Base-by-base conservation (phyloP, 2,113 vertebrate species). In the Antechinus flavipes region DNA sequence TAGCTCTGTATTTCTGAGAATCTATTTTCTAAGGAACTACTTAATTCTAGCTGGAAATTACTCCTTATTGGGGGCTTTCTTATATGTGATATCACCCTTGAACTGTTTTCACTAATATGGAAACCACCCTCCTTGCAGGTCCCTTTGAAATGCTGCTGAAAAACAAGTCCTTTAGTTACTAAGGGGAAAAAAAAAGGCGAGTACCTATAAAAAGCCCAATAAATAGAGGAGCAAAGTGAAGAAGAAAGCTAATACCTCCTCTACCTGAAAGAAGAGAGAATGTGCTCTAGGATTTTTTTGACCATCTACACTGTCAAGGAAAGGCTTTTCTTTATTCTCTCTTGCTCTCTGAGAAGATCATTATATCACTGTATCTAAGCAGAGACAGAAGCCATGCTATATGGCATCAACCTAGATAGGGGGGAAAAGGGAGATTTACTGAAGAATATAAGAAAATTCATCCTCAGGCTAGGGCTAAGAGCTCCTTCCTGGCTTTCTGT, bases 401-500 rank as follows among this genome's bases (percentile, higher is more conserved):
- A 42, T 22, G 35, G 68, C n/a, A 84, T 42, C 68, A 84, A 84
- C 2, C 68, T 42, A 84, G 68, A 22, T 23, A n/a, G 68, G 68
- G n/a, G n/a, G 16, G 11, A 76, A 76, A 76, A 25, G 16, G 8
- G 19, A 84, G 19, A 84, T 84, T 42, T 42, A 8, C 35, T 42
- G 16, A 19, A 42, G 16, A 42, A 84, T 84, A 42, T 84, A 42
- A 42, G n/a, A 84, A 84, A 84, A 84, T 84, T 84, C n/a, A 84
- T 0, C 25, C 93, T 90, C 25, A 11, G 0, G 53, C 89, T 53
- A 54, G 2, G 3, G 92, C 92, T 46, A 42, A 84, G n/a, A 46
- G 94, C 54, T 91, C 68, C 93, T 24, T 5, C 92, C 89, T 54
- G 93, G 93, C 93, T 95, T 56, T 91, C 58, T 92, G 54, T 10